Base-by-base conservation (phyloP, 2,888 invertebrate species). In the Nymphalis urticae region DNA sequence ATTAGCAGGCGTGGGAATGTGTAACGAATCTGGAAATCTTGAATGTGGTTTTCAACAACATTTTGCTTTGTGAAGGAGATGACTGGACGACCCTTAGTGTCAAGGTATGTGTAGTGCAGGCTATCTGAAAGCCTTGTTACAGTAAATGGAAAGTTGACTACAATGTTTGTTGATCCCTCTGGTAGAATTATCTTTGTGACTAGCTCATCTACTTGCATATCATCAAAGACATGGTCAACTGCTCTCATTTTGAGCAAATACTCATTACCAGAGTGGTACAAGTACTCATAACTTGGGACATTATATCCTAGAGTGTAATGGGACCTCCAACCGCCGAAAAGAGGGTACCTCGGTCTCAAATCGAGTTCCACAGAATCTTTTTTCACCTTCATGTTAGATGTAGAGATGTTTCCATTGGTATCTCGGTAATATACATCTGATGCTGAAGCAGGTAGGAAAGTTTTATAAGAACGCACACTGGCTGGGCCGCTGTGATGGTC, bases 241-340 rank as follows among this genome's bases (percentile, higher is more conserved):
- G 98, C 92, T 73, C 98, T 95, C 96, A 99, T 97, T 84, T 97
- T 97, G 66, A 99, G 89, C 54, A 96, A 94, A 86, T 96, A 98
- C 42, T 96, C 94, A 83, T 95, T 95, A 72, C 96, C 96, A 72
- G 94, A 94, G 76, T 96, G 96, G 85, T 95, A 98, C 42, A 99
- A 93, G 88, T 99, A 99, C 83, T 99, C 98, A 84, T 98, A 98
- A 76, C 98, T 98, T 4, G 99, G 99, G 0, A 99, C 96, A 91
- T 98, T 99, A 93, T 99, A 98, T 4, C 99, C 99, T 60, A 99
- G 93, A 54, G 96, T 96, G 88, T 99, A 99, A 77, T 98, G 97
- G 10, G 98, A 99, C 86, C 97, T 97, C 99, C 99, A 99, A 17
- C 99, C 99, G 66, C 99, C 99, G 87, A 99, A 99, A 6, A 99